Conservation (phyloP, 1,140 invertebrate genomes). For the Bombus breviceps region DNA sequence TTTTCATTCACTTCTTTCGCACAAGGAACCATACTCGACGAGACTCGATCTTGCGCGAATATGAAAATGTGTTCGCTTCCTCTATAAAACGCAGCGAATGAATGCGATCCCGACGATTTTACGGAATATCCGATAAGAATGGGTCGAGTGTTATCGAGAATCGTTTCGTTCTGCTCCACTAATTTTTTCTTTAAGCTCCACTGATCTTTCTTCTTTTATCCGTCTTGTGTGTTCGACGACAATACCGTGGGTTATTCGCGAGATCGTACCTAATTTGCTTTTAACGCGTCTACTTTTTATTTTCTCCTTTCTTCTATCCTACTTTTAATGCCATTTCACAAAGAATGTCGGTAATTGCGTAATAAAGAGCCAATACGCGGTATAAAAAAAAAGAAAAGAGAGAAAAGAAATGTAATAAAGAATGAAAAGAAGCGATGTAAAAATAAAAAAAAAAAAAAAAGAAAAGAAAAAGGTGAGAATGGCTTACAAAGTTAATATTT, state of each 20-base stretch:
- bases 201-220: conserved; percentile 25
- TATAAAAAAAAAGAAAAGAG: conserved; percentile 33
- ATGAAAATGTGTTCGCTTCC: neutral
- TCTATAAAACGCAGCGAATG: conserved; percentile 8
- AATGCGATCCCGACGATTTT: conserved; percentile 16
- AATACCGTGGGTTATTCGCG: conserved; percentile 1
- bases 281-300: conserved; percentile 1
- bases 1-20: neutral
- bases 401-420: conserved; percentile 37
- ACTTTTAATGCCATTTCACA: conserved; percentile 27
- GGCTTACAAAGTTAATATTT: conserved; percentile 71
- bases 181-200: conserved; percentile 44
- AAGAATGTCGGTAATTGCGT: neutral
- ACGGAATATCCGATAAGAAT: conserved; percentile 50
- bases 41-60: conserved; percentile 10
- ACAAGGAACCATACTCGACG: conserved; percentile 34
- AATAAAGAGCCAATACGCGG: conserved; percentile 14
- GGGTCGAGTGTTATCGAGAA: conserved; percentile 49
- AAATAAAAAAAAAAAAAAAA: conserved; percentile 34
- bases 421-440: conserved; percentile 3
- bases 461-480: conserved; percentile 78
- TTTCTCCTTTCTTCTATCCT: neutral
- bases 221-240: neutral
- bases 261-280: conserved; percentile 28
- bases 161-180: conserved; percentile 36